phyloP scores from a whole-genome alignment of 2,888 invertebrate genomes.

The Drosophila kanekoi region DNA sequence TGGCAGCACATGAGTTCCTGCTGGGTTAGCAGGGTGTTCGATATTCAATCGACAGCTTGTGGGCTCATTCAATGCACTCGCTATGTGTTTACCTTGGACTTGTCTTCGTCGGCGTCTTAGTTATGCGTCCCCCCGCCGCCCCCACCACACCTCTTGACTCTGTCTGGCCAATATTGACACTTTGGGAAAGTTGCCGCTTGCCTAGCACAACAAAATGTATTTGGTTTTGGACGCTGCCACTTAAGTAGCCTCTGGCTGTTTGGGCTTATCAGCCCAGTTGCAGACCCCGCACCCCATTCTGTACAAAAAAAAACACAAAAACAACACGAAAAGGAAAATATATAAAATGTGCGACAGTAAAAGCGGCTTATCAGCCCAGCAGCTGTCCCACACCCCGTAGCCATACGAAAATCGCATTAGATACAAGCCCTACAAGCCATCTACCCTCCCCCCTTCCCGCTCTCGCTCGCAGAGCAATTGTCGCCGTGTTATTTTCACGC shows the following conservation, averaged over 20 bases:
- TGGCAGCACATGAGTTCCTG: constrained; percentile 12
- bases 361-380: constrained; percentile 72
- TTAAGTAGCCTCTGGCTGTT: constrained; percentile 60
- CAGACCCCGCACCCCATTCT: constrained; percentile 10
- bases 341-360: constrained; percentile 22
- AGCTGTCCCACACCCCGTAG: constrained; percentile 40
- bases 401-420: constrained; percentile 66
- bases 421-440: constrained; percentile 34
- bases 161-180: constrained; percentile 67
- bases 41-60: constrained; percentile 29
- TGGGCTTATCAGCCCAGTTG: constrained; percentile 38
- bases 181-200: constrained; percentile 69
- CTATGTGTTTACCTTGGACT: constrained; percentile 39
- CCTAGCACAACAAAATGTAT: constrained; percentile 57
- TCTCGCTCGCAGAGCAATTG: constrained; percentile 14
- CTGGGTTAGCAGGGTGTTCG: constrained; percentile 44
- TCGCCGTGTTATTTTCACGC: constrained; percentile 62
- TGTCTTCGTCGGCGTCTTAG: constrained; percentile 8
- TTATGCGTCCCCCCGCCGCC: not conserved
- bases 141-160: not conserved
- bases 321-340: not conserved
- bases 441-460: not conserved
- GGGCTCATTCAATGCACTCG: constrained; percentile 38
- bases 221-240: constrained; percentile 58
- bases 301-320: not conserved